Evolutionary conservation across 2,797 vertebrate species (phyloP), one percentile per base, ranked within the genome.

Genomic region (Petrocephalus schoutedeni): DNA sequence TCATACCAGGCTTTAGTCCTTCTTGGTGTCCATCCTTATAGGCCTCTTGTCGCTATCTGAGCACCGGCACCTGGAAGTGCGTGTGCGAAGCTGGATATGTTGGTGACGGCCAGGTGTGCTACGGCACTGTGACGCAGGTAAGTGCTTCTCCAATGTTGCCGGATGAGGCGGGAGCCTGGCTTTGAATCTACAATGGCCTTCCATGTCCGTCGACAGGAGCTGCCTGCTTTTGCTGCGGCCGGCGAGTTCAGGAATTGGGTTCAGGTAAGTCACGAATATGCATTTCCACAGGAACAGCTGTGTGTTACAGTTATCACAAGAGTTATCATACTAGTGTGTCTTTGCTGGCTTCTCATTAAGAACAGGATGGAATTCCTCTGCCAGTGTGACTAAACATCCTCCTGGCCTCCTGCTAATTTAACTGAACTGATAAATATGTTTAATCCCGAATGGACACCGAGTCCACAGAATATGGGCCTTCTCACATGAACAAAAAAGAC

Each of bases 81-180:
- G 94, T 97, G 4, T 99, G 98, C 89, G 94, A 92, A 4, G 89
- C 94, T 0, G 97, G 95, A 0, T 98, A 96, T 0, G 53, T 91
- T 71, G 98, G 98, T 53, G 92, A 99, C 0, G 97, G 98, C 0
- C 92, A 67, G 0, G 85, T 93, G 1, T 99, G 98, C 91, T 98
- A 97, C 0, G 98, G 98, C 0, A 95, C 93, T 0, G 90, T 96
- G 14, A 93, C 93, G 2, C 92, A 96, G 93, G 98, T 99, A 92
- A 95, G 94, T 7, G 23, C 12, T 19, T 21, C 6, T 41, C 4
- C 19, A 9, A 36, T 14, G 14, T 36, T 3, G 28, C 9, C 8
- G n/a, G 19, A 16, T 71, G 61, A 64, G 12, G 87, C 14, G 32
- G 12, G 21, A 12, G 58, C 19, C 49, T 12, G 45, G 23, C 21